A percentile compares a stretch with the other conserved stretches of the same genome.
Conservation (phyloP, 2,888 invertebrate species). For the Atherix ibis region DNA sequence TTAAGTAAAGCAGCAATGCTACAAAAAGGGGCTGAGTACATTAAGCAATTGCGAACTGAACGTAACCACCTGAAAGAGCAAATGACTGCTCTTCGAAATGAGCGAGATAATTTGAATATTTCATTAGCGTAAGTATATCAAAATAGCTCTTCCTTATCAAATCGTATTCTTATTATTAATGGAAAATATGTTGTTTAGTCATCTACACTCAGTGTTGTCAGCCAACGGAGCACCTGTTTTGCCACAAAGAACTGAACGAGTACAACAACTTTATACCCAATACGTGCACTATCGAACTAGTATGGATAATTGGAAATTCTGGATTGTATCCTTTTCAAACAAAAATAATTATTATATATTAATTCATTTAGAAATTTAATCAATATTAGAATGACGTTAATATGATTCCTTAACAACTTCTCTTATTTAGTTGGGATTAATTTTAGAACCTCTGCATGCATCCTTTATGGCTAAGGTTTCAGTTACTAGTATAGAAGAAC, state of each 20-base stretch:
- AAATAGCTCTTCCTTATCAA: too few relatives aligned
- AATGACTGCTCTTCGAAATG: slow-evolving; percentile 70
- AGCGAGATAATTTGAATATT: slow-evolving; percentile 80
- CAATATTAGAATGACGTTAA: neutral
- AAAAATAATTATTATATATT: neutral
- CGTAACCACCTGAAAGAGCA: slow-evolving; percentile 76
- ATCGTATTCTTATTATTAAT: too few relatives aligned
- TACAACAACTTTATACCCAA: slow-evolving; percentile 86
- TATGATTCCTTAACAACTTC: too few relatives aligned
- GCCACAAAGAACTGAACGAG: slow-evolving; percentile 72
- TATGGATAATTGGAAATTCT: slow-evolving; percentile 94
- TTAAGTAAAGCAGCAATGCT: slow-evolving; percentile 93
- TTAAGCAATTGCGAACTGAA: slow-evolving; percentile 73
- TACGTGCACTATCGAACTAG: slow-evolving; percentile 75
- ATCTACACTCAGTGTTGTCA: slow-evolving; percentile 86
- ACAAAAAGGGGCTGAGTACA: slow-evolving; percentile 92
- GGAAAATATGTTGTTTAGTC: slow-evolving; percentile 41
- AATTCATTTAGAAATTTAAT: neutral
- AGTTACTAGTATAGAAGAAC: slow-evolving; percentile 76
- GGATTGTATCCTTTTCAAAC: slow-evolving; percentile 58
- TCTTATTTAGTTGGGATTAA: slow-evolving; percentile 89
- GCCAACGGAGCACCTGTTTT: slow-evolving; percentile 92
- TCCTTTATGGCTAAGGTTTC: slow-evolving; percentile 87
- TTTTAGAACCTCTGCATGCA: slow-evolving; percentile 75
- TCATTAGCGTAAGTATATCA: slow-evolving; percentile 57